Base-by-base conservation (phyloP, 2,797 vertebrate species). In the Sphenopsis melanotis region DNA sequence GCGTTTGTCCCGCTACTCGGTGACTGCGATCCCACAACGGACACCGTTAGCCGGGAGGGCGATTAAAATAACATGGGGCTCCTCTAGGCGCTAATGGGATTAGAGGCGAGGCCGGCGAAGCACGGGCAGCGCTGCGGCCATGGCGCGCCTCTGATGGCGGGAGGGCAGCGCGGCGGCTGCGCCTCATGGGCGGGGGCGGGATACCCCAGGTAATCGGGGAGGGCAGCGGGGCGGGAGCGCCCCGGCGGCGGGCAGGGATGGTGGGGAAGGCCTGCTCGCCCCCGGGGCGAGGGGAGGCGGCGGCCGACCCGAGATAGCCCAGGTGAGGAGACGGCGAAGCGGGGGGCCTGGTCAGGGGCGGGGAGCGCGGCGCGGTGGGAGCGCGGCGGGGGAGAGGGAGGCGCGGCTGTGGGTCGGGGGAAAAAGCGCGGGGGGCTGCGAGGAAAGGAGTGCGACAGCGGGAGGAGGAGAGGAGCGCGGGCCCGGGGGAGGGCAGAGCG, bases 31-130 rank as follows among this genome's bases (percentile, higher is more conserved):
- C 90, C 41, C 55, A 36, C 37, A 47, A 17, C 32, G 22, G 20
- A 8, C 83, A 5, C 2, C 19, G 52, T n/a, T 16, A 53, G 27
- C 30, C 29, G 11, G 24, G 68, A 9, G 32, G 26, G 26, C 10
- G 44, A 56, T 41, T 86, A 44, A 76, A 87, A 72, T 49, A 59
- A 50, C 60, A 37, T 27, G 89, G 96, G 90, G 97, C 94, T 93
- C 79, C 96, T 96, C 89, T 78, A 95, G 94, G 97, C 96, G 94
- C 96, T 98, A 97, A 98, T 95, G 97, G 97, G 98, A 97, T 98
- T 96, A 97, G 96, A 19, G 19, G 78, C 16, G 63, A 66, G 84
- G 69, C 61, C 44, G 59, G 80, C 50, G 72, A 79, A 52, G 87
- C 85, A 57, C 4, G 12, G 50, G 75, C 56, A 77, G 52, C 57